Conservation (phyloP, 2,113 vertebrate species). For the Cricetomys ansorgei region DNA sequence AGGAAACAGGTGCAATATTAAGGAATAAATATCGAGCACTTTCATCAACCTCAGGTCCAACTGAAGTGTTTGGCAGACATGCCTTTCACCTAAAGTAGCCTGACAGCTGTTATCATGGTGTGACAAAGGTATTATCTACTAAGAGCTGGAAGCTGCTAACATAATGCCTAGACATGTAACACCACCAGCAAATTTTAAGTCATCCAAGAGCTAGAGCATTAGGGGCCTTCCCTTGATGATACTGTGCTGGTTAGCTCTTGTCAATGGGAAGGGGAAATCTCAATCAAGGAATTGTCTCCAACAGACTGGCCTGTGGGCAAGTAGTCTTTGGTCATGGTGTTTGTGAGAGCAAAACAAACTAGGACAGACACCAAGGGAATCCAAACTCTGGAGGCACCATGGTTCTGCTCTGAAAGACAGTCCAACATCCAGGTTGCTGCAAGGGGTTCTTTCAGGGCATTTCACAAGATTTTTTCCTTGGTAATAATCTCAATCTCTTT, state of each 20-base stretch:
- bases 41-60: not conserved
- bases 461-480: not conserved
- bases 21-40: not conserved
- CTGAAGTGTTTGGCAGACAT: not conserved
- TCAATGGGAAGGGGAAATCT: not conserved
- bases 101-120: not conserved
- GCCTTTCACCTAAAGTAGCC: not conserved
- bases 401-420: not conserved
- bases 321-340: not conserved
- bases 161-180: not conserved
- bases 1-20: not conserved
- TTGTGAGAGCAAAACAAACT: not conserved
- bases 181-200: not conserved
- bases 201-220: not conserved
- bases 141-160: not conserved
- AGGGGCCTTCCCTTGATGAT: not conserved
- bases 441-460: not conserved
- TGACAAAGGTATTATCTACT: not conserved
- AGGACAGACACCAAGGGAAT: not conserved
- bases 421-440: not conserved
- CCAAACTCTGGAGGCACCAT: not conserved
- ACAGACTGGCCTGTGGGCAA: not conserved
- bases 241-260: not conserved
- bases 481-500: not conserved
- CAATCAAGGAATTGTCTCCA: not conserved